Base-by-base conservation (phyloP, 1,140 invertebrate species). In the Hylyphantes graminicola region DNA sequence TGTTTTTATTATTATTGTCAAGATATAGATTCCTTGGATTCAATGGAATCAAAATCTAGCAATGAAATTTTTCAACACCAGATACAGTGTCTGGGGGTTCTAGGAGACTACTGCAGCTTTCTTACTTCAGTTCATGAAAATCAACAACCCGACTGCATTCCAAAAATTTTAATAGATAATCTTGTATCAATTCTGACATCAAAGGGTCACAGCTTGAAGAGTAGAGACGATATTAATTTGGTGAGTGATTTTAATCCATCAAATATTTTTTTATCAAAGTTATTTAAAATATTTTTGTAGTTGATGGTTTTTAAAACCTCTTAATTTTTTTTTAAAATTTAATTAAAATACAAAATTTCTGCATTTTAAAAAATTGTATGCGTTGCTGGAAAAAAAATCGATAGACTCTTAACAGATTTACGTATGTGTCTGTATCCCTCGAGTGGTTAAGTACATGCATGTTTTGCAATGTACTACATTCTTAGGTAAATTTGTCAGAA, bases 21-120 rank as follows among this genome's bases (percentile, higher is more conserved):
- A 35, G 35, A 35, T 35, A 2, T 19, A 78, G 75, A 78, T 53
- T 64, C 63, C 21, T 13, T 48, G 7, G 19, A 15, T 53, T 55
- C 68, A 17, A 17, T 74, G 13, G 61, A 83, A n/a, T 0, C 9
- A 2, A 21, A 83, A 48, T 65, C 15, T 35, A 21, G 64, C 1
- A 51, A 70, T 13, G 17, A 54, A 48, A 63, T 64, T 13, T 55
- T 75, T 17, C 59, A 83, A 59, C 50, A 65, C 51, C 70, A 83
- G 9, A 21, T 74, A 7, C 57, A 83, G 12, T 83, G 80, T 75
- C 53, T 83, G 4, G 80, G 75, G 65, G 57, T 74, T 17, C 50
- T 83, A 55, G 80, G 70, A 57, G 72, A 83, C 15, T 74, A 65
- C 17, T 74, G 57, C 15, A 48, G 63, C 8, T 65, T 83, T 8